These are phyloP conservation scores for Rhinichthys klamathensis DNA, from an alignment of 2,113 vertebrate genomes.

Conservation along the genomic window DNA sequence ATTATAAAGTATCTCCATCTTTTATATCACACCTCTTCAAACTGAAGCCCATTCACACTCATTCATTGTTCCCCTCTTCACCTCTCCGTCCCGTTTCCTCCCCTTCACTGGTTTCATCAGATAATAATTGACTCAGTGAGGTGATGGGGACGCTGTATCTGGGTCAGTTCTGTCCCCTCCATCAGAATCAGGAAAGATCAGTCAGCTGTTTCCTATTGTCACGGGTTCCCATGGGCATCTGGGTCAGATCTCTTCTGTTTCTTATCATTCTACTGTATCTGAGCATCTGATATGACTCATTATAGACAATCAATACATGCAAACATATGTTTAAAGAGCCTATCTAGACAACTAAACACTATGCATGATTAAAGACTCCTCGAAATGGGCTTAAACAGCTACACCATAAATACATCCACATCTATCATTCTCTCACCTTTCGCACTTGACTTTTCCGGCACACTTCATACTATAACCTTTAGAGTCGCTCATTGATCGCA, in stretches of 20 bases:
- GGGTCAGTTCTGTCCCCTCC: conserved; percentile 32
- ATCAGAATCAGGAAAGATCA: conserved; percentile 36
- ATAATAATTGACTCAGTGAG: conserved; percentile 2
- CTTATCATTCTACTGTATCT: conserved; percentile 35
- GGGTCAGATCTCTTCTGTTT: neutral
- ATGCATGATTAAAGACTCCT: conserved; percentile 3
- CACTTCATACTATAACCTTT: neutral
- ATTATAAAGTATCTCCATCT: neutral
- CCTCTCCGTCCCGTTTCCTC: conserved; percentile 3
- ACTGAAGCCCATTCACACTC: conserved; percentile 1
- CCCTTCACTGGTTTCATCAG: conserved; percentile 30
- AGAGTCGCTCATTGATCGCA: neutral
- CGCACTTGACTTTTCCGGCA: neutral
- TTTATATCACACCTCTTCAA: neutral
- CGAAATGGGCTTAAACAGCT: neutral
- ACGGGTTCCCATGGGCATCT: conserved; percentile 25
- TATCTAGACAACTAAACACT: conserved; percentile 7
- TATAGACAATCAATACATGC: conserved; percentile 29
- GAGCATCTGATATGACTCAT: conserved; percentile 21
- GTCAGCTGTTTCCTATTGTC: conserved; percentile 46
- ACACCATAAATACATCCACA: neutral
- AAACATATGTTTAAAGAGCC: neutral
- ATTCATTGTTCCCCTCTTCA: neutral
- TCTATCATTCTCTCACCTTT: neutral
- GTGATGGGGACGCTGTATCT: conserved; percentile 20